Evolutionary conservation across 2,888 invertebrate species (phyloP).

Genomic region (Napeogenes inachia): DNA sequence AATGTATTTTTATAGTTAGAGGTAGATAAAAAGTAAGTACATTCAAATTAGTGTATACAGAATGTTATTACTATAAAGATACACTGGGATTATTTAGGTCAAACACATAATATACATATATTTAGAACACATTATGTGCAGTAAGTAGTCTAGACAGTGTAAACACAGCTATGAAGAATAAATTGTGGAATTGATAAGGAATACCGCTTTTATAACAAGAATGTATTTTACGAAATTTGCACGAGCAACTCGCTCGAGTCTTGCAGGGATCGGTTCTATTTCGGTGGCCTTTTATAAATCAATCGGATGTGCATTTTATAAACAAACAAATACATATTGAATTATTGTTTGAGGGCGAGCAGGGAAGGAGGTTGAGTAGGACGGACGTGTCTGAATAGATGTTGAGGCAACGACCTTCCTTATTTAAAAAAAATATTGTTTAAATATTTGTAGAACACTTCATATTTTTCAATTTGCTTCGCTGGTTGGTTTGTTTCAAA

Average conservation of each 20-base stretch:
- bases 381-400: too few relatives aligned
- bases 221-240: slow-evolving; percentile 15
- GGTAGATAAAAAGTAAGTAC: too few relatives aligned
- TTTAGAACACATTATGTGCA: not conserved
- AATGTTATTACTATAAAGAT: too few relatives aligned
- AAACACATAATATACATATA: not conserved
- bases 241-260: slow-evolving; percentile 9
- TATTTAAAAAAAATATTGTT: too few relatives aligned
- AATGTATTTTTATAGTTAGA: too few relatives aligned
- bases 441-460: too few relatives aligned
- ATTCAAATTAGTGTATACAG: too few relatives aligned
- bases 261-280: not conserved
- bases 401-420: too few relatives aligned
- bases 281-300: slow-evolving; percentile 3
- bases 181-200: slow-evolving; percentile 13
- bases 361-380: too few relatives aligned
- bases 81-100: not conserved
- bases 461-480: too few relatives aligned
- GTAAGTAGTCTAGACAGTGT: slow-evolving; percentile 1
- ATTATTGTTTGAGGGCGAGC: not conserved
- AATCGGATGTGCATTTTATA: not conserved
- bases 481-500: too few relatives aligned
- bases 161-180: slow-evolving; percentile 6
- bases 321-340: not conserved
- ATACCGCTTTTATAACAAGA: slow-evolving; percentile 2